Evolutionary conservation across 2,797 vertebrate genomes (phyloP), one percentile per base, ranked within the genome.

Genomic region (Cyclura pinguis): DNA sequence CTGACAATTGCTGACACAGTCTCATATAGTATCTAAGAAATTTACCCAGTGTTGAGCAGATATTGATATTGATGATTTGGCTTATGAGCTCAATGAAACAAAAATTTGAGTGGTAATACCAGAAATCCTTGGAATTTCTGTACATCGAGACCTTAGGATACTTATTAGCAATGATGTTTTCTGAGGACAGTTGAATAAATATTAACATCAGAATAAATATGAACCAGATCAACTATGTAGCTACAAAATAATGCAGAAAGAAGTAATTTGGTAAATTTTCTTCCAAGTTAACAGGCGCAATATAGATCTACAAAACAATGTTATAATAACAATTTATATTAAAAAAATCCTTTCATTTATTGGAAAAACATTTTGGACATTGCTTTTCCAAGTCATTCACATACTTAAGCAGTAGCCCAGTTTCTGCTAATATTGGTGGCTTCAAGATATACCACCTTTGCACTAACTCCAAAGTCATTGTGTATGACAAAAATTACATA

Each of bases 401-500:
- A 6, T 84, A 59, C 2, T 4, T 80, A 20, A 20, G 27, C 0
- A 0, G 4, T 32, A 0, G 64, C 38, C 83, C 55, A 10, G 3
- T 29, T 59, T 80, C 74, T 90, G 50, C 52, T 59, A 35, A 86
- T 89, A 57, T 76, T 92, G 20, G 0, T 69, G 2, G 9, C 22
- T 80, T 80, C 69, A 67, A 77, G 22, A 50, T 29, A 5, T 6
- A 78, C 47, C 20, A 13, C 62, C 0, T 89, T 87, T 18, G 0
- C 76, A 91, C 76, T 88, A 64, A 24, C 74, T 90, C 93, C 92
- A 73, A 88, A 93, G 64, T 55, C 38, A 87, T 59, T 77, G 16
- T 38, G 2, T 81, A 89, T 92, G 88, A 88, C 93, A 91, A 92
- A 93, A 92, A 88, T 92, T 89, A 85, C 42, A 27, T 32, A 86